phyloP scores from a whole-genome alignment of 2,888 invertebrate genomes.

The Arge pagana region DNA sequence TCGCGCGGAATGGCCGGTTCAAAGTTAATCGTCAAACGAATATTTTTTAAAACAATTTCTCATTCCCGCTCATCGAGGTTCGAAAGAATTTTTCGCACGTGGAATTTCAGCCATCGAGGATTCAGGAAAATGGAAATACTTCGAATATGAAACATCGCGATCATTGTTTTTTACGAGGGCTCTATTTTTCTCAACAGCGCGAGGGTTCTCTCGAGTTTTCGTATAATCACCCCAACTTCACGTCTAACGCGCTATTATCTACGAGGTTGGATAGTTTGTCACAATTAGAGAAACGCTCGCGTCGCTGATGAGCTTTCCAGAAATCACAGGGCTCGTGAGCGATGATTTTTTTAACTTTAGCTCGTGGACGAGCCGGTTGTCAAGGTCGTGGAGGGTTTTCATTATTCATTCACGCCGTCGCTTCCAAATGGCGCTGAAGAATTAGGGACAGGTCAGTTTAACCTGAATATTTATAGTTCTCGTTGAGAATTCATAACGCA shows the following conservation, averaged over 20 bases:
- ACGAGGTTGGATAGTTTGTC: conserved; percentile 16
- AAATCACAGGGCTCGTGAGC: not conserved
- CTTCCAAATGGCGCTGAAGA: not conserved
- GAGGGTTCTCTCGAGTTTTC: conserved; percentile 14
- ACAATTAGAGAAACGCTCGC: conserved; percentile 12
- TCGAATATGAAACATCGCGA: no score
- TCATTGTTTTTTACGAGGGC: no score
- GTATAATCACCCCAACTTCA: conserved; percentile 17
- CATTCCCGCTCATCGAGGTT: no score
- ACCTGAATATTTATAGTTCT: conserved; percentile 13
- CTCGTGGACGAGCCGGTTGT: no score
- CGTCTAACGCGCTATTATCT: conserved; percentile 11
- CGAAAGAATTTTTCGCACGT: no score
- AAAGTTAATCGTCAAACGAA: no score
- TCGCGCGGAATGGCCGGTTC: no score
- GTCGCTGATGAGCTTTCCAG: no score
- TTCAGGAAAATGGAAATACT: no score
- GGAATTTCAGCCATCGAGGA: no score
- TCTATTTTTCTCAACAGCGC: no score
- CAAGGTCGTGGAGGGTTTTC: conserved; percentile 1
- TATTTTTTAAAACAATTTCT: no score
- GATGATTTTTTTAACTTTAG: conserved; percentile 4
- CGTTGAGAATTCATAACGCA: conserved; percentile 16
- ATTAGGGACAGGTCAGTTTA: conserved; percentile 19
- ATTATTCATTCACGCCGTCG: conserved; percentile 13